Evolutionary conservation across 2,888 invertebrate species (phyloP), one percentile per base, ranked within the genome.

Genomic region (Pheosia gnoma): DNA sequence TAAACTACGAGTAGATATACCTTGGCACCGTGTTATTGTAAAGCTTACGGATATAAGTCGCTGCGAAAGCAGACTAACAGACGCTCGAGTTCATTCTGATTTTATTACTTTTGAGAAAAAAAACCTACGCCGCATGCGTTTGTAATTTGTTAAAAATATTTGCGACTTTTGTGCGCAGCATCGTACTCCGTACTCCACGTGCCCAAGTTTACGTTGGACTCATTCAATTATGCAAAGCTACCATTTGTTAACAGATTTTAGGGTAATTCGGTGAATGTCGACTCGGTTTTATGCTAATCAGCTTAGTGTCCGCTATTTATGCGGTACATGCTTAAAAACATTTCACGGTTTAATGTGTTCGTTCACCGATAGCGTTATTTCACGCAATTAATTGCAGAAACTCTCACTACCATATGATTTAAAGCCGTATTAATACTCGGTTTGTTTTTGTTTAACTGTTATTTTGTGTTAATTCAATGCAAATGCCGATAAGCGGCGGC

Each of bases 211-310:
- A 80, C 85, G 80, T 85, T 82, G 71, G 75, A 83, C 83, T 84
- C 85, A 87, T 90, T 90, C 84, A 91, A 90, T 91, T 92, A 93
- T 91, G 92, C 88, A 91, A 89, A 92, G 88, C 92, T 77, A 82
- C 89, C 90, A 93, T 92, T 91, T 89, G 92, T 92, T 93, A 91
- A 89, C 93, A 92, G 91, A 91, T 92, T 92, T 90, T 83, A 84
- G 87, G 84, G 89, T 87, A 89, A 89, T 91, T 88, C 87, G 75
- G 86, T 77, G 80, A 86, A 87, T 87, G 89, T 89, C 84, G 86
- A 85, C 81, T 85, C 85, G 85, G 89, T 86, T 88, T 88, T 90
- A 92, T 91, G 91, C 78, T 91, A 91, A 92, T 90, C 87, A 91
- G 90, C 89, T 91, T 90, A 90, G 85, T 86, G 85, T 85, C 86